A percentile compares a stretch with the other conserved stretches of the same genome.
Evolutionary conservation across 2,113 vertebrate species (phyloP).

Genomic region (Illadopsis cleaveri): DNA sequence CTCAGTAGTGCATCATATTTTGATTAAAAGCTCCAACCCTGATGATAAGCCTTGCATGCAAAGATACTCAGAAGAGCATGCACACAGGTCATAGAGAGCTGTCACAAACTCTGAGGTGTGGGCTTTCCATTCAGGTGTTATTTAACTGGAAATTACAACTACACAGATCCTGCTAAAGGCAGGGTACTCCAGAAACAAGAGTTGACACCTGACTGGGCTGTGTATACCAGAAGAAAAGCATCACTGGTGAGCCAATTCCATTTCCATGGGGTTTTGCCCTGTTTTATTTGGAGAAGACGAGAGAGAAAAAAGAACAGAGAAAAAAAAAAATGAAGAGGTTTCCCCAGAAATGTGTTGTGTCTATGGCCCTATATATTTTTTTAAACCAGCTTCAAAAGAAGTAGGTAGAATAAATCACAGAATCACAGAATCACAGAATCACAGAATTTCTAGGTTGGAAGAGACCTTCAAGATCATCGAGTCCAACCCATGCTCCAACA

Average conservation of each 20-base stretch:
- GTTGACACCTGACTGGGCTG: background rate
- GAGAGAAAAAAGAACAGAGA: background rate
- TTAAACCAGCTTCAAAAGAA: background rate
- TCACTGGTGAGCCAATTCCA: background rate
- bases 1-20: background rate
- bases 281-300: background rate
- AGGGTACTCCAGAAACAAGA: background rate
- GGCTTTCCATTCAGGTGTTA: background rate
- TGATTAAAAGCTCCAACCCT: background rate
- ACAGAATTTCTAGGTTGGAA: no score
- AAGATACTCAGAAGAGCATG: background rate
- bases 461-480: no score
- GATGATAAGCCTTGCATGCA: background rate
- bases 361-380: background rate
- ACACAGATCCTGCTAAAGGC: accelerated
- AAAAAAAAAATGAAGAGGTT: accelerated
- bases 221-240: background rate
- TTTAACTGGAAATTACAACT: background rate
- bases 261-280: background rate
- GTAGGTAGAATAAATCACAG: background rate
- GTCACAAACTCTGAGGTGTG: background rate
- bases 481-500: no score
- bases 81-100: background rate
- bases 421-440: no score
- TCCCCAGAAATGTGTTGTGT: background rate